Conservation (phyloP, 2,888 invertebrate genomes). For the Cryptocephalus moraei region DNA sequence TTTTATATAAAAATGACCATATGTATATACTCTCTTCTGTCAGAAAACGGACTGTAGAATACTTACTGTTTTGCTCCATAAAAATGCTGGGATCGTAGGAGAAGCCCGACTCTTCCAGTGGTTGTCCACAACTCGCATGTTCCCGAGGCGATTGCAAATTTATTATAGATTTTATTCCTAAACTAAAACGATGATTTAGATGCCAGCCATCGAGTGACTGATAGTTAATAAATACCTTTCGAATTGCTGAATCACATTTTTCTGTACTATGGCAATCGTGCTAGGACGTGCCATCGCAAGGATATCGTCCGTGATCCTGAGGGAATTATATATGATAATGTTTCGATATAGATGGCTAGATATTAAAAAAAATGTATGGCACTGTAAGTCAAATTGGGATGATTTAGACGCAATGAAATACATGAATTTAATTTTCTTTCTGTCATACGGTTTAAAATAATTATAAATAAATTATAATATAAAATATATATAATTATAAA, state of each 20-base stretch:
- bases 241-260: conserved; percentile 71
- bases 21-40: too few species aligned
- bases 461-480: too few species aligned
- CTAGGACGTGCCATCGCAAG: conserved; percentile 84
- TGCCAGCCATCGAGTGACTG: conserved; percentile 3
- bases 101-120: conserved; percentile 67
- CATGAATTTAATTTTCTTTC: too few species aligned
- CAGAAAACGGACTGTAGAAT: too few species aligned
- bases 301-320: conserved; percentile 80
- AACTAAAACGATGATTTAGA: conserved; percentile 38
- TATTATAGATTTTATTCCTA: conserved; percentile 72
- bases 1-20: too few species aligned
- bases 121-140: conserved; percentile 76
- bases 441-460: too few species aligned
- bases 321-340: conserved; percentile 6
- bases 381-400: too few species aligned
- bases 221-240: conserved; percentile 42
- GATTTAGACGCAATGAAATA: too few species aligned
- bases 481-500: too few species aligned
- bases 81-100: conserved; percentile 75
- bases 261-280: conserved; percentile 59
- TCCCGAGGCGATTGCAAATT: conserved; percentile 80
- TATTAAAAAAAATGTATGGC: too few species aligned
- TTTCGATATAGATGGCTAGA: too few species aligned
- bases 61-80: conserved; percentile 76